Conservation (phyloP, 2,888 invertebrate species). For the Lithosia quadra region DNA sequence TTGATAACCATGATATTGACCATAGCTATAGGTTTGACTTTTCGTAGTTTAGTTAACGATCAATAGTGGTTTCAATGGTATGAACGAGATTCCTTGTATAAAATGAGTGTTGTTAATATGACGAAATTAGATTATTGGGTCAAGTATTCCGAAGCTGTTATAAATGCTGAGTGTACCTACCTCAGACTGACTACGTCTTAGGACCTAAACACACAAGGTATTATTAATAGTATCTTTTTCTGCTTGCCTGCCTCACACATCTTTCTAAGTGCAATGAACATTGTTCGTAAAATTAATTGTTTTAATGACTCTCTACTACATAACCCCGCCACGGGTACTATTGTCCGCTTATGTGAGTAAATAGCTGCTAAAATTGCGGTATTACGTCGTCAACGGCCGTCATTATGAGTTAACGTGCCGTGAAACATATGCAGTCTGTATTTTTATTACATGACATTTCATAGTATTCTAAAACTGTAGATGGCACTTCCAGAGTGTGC, state of each 20-base stretch:
- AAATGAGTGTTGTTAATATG: neutral
- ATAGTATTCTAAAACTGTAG: neutral
- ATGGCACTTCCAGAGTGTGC: neutral
- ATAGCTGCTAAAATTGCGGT: neutral
- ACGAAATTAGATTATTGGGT: neutral
- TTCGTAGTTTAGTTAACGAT: neutral
- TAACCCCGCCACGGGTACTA: neutral
- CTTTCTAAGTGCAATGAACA: neutral
- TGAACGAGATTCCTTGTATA: neutral
- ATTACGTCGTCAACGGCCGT: constrained; percentile 5
- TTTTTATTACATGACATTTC: constrained; percentile 6
- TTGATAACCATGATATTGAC: no score
- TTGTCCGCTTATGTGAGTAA: neutral
- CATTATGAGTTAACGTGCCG: constrained; percentile 7
- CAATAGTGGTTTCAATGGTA: neutral
- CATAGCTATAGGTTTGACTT: neutral
- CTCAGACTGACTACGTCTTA: neutral
- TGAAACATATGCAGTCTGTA: constrained; percentile 8
- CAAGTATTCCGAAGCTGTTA: neutral
- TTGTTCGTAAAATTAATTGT: neutral
- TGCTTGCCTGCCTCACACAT: neutral
- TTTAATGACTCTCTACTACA: neutral
- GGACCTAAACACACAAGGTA: no score
- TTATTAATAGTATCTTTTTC: no score
- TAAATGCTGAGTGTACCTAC: neutral